Evolutionary conservation across 2,888 invertebrate genomes (phyloP), one percentile per base, ranked within the genome.

Genomic region (Catocala fraxini): DNA sequence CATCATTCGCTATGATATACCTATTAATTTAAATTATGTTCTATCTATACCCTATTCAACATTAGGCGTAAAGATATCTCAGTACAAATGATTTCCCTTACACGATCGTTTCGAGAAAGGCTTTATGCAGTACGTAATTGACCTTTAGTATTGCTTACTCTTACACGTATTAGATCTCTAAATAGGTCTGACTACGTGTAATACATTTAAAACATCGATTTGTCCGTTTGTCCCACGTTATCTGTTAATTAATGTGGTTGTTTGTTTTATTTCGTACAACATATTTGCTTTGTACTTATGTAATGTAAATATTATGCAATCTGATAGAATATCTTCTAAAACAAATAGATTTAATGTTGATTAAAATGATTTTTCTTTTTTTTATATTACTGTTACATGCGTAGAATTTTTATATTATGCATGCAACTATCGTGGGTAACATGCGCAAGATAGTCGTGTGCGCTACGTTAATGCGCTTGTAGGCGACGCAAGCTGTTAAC

Each of bases 161-260:
- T 10, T 52, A 42, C 15, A 46, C 9, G 13, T 46, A 12, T 13
- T 11, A 42, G 41, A 45, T 53, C 12, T 33, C 34, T 53, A 43
- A 43, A 42, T 45, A 43, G 39, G 15, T 10, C 41, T 12, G 10
- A 12, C 33, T 53, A 53, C 53, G 53, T 53, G 53, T 43, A 12
- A 53, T 53, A 53, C 53, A 53, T 53, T 43, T 53, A 53, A 53
- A 43, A 42, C 43, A 7, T 13, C 42, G 53, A 34, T 53, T 53
- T 53, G 34, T 34, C 25, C 13, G 25, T 12, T 5, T 13, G 15
- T 33, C 6, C 6, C 33, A 33, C 34, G 33, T 43, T 25, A 25
- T 47, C 25, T 47, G 15, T 25, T 47, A 7, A 25, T 25, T 47
- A 47, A 47, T 45, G 12, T 45, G 12, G 11, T n/a, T 45, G 45